These are phyloP conservation scores for Dexiosoma caninum DNA, from an alignment of 2,888 invertebrate species.

Conservation along the genomic window DNA sequence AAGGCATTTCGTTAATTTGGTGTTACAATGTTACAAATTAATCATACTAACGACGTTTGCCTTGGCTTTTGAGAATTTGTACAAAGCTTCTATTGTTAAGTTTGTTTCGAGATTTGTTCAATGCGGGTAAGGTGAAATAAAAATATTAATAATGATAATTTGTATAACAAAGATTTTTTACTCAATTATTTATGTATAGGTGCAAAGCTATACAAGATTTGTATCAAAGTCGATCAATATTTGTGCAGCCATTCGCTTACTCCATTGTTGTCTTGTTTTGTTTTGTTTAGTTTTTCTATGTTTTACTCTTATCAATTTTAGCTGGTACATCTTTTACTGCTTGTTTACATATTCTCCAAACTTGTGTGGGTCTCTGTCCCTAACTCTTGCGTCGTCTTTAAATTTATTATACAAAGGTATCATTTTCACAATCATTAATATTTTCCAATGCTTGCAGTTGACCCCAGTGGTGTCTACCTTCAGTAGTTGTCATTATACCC, in stretches of 20 bases:
- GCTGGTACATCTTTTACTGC: neutral
- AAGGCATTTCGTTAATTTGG: slow-evolving; percentile 6
- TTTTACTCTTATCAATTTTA: neutral
- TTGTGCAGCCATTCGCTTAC: neutral
- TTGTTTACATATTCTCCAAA: too few relatives aligned
- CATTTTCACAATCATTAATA: neutral
- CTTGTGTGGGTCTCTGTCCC: neutral
- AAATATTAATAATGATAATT: too few relatives aligned
- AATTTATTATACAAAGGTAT: neutral
- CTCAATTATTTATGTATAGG: too few relatives aligned
- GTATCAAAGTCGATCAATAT: neutral
- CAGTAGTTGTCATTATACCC: too few relatives aligned
- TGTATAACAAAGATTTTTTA: too few relatives aligned
- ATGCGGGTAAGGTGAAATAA: too few relatives aligned
- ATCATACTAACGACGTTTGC: neutral
- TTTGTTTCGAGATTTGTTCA: neutral
- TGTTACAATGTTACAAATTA: neutral
- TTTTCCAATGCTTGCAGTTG: too few relatives aligned
- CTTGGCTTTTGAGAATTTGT: neutral
- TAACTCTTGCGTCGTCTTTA: neutral
- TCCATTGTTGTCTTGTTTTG: neutral
- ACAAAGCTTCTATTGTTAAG: neutral
- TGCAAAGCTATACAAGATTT: neutral
- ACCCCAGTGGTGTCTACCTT: too few relatives aligned
- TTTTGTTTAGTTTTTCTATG: neutral